Base-by-base conservation (phyloP, 2,888 invertebrate species). In the Calliphora vomitoria region DNA sequence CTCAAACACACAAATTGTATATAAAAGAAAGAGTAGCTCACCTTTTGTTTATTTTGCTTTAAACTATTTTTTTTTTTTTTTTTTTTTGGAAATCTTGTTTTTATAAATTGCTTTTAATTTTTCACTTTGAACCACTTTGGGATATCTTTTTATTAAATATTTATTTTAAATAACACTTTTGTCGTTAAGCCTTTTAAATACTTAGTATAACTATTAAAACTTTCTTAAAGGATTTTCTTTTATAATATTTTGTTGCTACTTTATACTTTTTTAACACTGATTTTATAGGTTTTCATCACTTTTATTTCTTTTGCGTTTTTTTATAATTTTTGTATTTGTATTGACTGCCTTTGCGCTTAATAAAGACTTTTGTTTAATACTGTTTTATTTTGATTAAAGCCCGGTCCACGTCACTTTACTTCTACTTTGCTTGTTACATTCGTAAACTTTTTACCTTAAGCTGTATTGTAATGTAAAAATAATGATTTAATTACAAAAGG, bases 401-500 rank as follows among this genome's bases (percentile, higher is more conserved):
- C 15, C 4, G 13, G n/a, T 35, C n/a, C 60, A 69, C 60, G 13
- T 20, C 47, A 6, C 18, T 6, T 13, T 44, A 44, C 25, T 31
- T 41, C n/a, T 41, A 41, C 25, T 58, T 18, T 20, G 25, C 11
- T n/a, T 8, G 15, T 20, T 31, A 8, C 18, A 5, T 53, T 11
- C 35, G 8, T 50, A 71, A 50, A 8, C 25, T 25, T 64, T 53
- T 13, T n/a, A 41, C 13, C 5, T 58, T 13, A 31, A 35, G 6
- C 11, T 5, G 44, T 44, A 13, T 75, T 64, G 75, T 55, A 15
- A 47, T 44, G 58, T 64, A n/a, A 82, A 55, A 75, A 68, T 68
- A 47, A 75, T 38, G 58, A 47, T 68, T 47, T 31, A 66, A 74
- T 20, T 62, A 53, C 53, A 53, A 55, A 31, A 50, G 60, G 18